A percentile compares a stretch with the other conserved stretches of the same genome.
phyloP scores from a whole-genome alignment of 2,888 invertebrate genomes.

The Polydrusus tereticollis region DNA sequence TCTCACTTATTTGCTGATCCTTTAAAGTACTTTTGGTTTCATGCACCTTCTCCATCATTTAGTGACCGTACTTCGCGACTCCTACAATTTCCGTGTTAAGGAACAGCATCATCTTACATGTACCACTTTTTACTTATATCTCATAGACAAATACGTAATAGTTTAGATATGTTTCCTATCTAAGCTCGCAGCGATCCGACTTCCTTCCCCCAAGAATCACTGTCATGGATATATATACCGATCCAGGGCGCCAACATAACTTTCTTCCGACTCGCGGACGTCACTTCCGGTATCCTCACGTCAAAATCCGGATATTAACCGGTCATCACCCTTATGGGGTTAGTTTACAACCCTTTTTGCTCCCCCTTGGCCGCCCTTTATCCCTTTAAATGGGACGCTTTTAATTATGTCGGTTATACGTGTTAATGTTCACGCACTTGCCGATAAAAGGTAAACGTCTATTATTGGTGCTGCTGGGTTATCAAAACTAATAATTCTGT shows the following conservation, averaged over 20 bases:
- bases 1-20: too few relatives aligned
- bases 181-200: background rate
- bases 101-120: too few relatives aligned
- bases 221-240: conserved; percentile 2
- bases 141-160: too few relatives aligned
- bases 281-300: conserved; percentile 37
- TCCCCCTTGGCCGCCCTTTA: background rate
- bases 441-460: background rate
- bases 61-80: too few relatives aligned
- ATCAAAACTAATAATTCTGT: too few relatives aligned
- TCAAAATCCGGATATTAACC: conserved; percentile 43
- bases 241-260: conserved; percentile 37
- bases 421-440: background rate
- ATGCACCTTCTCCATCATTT: too few relatives aligned
- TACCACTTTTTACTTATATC: too few relatives aligned
- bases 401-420: background rate
- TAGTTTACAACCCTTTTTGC: conserved; percentile 30
- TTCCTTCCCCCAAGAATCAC: background rate
- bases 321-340: conserved; percentile 34
- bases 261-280: conserved; percentile 34
- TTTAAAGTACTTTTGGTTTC: too few relatives aligned
- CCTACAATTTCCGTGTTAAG: too few relatives aligned
- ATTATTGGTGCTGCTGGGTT: too few relatives aligned
- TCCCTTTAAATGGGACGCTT: background rate
- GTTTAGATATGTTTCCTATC: too few relatives aligned